Percentiles rank a stretch among this genome's conserved stretches.
phyloP scores from a whole-genome alignment of 2,888 invertebrate species.

The Litoditis marina region DNA sequence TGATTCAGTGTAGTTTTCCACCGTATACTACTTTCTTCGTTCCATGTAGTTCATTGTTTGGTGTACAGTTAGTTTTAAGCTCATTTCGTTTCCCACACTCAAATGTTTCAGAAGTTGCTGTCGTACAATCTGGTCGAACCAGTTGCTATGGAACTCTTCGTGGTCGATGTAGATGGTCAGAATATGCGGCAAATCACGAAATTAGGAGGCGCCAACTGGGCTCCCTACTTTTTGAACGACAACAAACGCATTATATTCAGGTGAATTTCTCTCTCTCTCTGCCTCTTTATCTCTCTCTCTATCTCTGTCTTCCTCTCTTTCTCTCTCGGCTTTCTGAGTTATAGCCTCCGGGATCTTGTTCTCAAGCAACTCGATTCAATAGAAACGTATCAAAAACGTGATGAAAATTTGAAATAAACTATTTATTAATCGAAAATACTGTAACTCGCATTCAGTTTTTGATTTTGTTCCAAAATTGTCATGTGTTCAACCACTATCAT shows the following conservation, averaged over 20 bases:
- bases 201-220: constrained; percentile 56
- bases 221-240: constrained; percentile 55
- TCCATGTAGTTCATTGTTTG: too few species aligned
- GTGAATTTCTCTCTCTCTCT: constrained; percentile 1
- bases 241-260: constrained; percentile 42
- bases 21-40: constrained; percentile 3
- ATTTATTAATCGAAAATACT: too few species aligned
- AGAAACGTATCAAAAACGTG: too few species aligned
- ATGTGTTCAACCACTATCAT: too few species aligned
- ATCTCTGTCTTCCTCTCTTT: too few species aligned
- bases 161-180: constrained; percentile 44
- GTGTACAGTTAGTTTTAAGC: neutral
- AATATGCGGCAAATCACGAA: constrained; percentile 50
- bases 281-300: too few species aligned
- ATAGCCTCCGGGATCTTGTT: too few species aligned
- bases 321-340: too few species aligned
- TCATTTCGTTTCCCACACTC: neutral
- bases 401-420: too few species aligned
- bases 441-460: too few species aligned
- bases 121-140: constrained; percentile 51
- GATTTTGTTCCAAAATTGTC: too few species aligned
- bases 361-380: too few species aligned
- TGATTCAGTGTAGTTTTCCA: neutral
- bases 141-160: constrained; percentile 56
- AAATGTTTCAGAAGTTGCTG: constrained; percentile 30